Evolutionary conservation across 1,140 invertebrate genomes (phyloP).

Genomic region (Pachypsylla venusta): DNA sequence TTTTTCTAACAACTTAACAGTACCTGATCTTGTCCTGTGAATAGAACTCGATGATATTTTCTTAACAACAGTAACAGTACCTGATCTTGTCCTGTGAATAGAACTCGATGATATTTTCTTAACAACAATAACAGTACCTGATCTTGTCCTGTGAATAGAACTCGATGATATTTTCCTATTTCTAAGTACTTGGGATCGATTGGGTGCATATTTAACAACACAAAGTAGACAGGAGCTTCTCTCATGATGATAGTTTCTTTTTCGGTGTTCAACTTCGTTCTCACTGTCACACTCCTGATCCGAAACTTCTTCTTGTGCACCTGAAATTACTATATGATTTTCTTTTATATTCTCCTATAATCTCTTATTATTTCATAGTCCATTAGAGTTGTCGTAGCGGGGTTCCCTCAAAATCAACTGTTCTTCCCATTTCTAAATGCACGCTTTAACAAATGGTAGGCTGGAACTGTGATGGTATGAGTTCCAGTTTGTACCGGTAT

Average conservation of each 20-base stretch:
- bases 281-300: slow-evolving; percentile 10
- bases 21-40: neutral
- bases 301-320: neutral
- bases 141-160: slow-evolving; percentile 24
- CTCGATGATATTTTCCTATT: slow-evolving; percentile 25
- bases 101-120: neutral
- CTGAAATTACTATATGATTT: too few species aligned
- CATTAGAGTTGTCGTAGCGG: too few species aligned
- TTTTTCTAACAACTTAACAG: neutral
- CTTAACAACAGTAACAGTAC: neutral
- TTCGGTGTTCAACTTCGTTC: neutral
- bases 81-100: neutral
- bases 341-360: too few species aligned
- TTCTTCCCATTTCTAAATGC: too few species aligned
- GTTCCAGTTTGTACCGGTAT: too few species aligned
- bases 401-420: too few species aligned
- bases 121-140: slow-evolving; percentile 19
- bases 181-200: slow-evolving; percentile 7
- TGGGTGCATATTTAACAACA: slow-evolving; percentile 15
- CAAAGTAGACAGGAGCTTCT: slow-evolving; percentile 20
- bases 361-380: too few species aligned
- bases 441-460: too few species aligned
- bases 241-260: slow-evolving; percentile 17
- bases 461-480: too few species aligned
- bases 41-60: neutral